Conservation (phyloP, 2,113 vertebrate species). For the Spheniscus mendiculus region DNA sequence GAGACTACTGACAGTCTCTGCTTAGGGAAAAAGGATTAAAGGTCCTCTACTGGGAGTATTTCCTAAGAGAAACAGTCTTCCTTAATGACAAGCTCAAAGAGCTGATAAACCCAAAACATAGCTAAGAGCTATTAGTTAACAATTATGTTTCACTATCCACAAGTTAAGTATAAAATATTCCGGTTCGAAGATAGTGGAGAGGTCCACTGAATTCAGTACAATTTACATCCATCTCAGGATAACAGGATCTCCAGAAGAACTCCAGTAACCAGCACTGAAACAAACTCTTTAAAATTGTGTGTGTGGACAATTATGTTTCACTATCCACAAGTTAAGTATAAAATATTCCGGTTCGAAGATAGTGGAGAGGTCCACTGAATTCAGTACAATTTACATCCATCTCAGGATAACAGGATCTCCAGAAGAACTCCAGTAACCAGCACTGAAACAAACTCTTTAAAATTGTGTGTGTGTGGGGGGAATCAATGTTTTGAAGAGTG, state of each 20-base stretch:
- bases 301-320: neutral
- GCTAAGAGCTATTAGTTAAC: neutral
- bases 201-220: neutral
- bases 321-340: neutral
- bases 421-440: neutral
- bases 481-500: neutral
- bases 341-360: neutral
- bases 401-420: neutral
- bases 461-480: accelerated
- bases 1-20: neutral
- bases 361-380: neutral
- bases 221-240: neutral
- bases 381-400: neutral
- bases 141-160: neutral
- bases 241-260: neutral
- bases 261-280: neutral
- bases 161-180: neutral
- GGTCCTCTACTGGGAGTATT: neutral
- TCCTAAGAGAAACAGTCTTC: neutral
- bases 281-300: neutral
- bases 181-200: neutral
- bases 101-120: neutral
- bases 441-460: neutral
- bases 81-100: neutral
- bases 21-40: neutral